Percentiles rank a stretch among this genome's conserved stretches.
These are phyloP conservation scores for Meganola albula DNA, from an alignment of 2,888 invertebrate species.

Conservation along the genomic window DNA sequence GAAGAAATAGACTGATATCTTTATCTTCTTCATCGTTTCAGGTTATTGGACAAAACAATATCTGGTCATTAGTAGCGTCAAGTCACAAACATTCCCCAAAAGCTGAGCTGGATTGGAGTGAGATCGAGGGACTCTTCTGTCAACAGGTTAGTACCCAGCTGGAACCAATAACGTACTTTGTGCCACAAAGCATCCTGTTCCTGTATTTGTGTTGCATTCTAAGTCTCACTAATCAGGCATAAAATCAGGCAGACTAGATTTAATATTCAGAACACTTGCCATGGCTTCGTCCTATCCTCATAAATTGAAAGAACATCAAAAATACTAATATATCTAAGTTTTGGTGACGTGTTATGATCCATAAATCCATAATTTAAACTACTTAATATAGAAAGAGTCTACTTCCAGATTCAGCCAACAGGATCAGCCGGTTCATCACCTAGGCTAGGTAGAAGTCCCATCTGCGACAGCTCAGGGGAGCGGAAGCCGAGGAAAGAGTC, in stretches of 20 bases:
- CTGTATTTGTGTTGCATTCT: too few species aligned
- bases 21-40: constrained; percentile 46
- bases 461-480: constrained; percentile 70
- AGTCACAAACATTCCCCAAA: constrained; percentile 90
- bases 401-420: constrained; percentile 59
- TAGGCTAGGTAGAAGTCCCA: constrained; percentile 59
- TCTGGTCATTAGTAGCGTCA: constrained; percentile 94
- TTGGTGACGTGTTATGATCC: too few species aligned
- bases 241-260: too few species aligned
- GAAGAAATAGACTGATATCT: too few species aligned
- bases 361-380: neutral
- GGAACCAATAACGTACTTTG: too few species aligned
- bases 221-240: too few species aligned
- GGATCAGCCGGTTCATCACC: constrained; percentile 72
- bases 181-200: too few species aligned
- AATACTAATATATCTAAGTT: too few species aligned
- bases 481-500: constrained; percentile 86
- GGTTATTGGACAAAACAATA: constrained; percentile 93
- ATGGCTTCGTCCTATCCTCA: too few species aligned
- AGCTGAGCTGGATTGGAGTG: constrained; percentile 93
- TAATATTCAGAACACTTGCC: too few species aligned
- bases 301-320: too few species aligned
- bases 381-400: neutral
- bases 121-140: constrained; percentile 96
- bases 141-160: constrained; percentile 82